Evolutionary conservation across 1,140 invertebrate genomes (phyloP).

Genomic region (Proctacanthus coquilletti): DNA sequence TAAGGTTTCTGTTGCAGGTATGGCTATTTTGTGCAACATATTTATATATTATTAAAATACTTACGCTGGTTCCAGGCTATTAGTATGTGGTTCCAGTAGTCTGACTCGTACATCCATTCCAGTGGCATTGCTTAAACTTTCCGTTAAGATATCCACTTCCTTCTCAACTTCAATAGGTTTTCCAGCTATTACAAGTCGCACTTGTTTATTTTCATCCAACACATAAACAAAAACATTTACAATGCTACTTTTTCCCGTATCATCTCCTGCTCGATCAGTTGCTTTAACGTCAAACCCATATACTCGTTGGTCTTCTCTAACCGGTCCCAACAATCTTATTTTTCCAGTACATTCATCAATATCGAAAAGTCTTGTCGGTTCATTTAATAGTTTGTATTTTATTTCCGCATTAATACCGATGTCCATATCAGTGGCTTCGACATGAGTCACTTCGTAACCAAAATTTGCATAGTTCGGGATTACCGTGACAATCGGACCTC

Average conservation of each 20-base stretch:
- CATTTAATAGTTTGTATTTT: slow-evolving; percentile 60
- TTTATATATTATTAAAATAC: too few relatives aligned
- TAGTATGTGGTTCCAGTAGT: slow-evolving; percentile 56
- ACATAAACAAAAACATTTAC: slow-evolving; percentile 75
- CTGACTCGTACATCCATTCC: slow-evolving; percentile 60
- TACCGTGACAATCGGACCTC: slow-evolving; percentile 58
- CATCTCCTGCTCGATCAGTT: slow-evolving; percentile 56
- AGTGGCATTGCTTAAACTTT: slow-evolving; percentile 50
- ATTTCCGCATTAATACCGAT: slow-evolving; percentile 60
- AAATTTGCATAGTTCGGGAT: slow-evolving; percentile 61
- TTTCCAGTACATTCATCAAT: slow-evolving; percentile 58
- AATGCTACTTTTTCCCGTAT: slow-evolving; percentile 63
- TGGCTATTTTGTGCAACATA: too few relatives aligned
- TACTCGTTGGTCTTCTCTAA: slow-evolving; percentile 52
- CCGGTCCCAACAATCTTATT: slow-evolving; percentile 50
- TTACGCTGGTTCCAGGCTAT: slow-evolving; percentile 46
- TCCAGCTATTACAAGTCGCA: slow-evolving; percentile 58
- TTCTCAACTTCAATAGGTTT: slow-evolving; percentile 59
- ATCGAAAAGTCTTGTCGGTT: slow-evolving; percentile 48
- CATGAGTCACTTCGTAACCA: slow-evolving; percentile 58
- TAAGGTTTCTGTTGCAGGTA: too few relatives aligned
- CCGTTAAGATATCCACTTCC: slow-evolving; percentile 51
- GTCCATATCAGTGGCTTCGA: slow-evolving; percentile 59
- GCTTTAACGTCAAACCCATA: slow-evolving; percentile 81
- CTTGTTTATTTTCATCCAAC: slow-evolving; percentile 60